phyloP scores from a whole-genome alignment of 2,113 vertebrate species.

The Fregetta grallaria region DNA sequence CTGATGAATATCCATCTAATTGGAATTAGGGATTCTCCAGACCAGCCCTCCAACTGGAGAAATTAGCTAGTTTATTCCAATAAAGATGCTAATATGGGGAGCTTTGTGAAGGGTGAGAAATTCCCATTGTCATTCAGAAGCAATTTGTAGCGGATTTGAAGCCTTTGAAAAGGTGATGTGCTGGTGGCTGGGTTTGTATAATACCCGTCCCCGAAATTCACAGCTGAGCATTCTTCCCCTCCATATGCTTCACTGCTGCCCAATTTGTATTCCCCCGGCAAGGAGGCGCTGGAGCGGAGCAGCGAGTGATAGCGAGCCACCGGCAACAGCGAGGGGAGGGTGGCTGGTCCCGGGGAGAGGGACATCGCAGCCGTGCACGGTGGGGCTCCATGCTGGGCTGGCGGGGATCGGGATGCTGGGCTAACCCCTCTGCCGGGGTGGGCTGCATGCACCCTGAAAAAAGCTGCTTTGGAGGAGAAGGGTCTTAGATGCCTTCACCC shows the following conservation, averaged over 20 bases:
- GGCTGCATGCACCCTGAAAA: background rate
- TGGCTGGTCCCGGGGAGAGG: background rate
- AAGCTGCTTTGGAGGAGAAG: background rate
- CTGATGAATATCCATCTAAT: constrained; percentile 19
- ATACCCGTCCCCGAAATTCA: constrained; percentile 2
- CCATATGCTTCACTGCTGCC: background rate
- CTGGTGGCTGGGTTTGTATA: constrained; percentile 33
- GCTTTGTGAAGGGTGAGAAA: constrained; percentile 20
- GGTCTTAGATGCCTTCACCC: background rate
- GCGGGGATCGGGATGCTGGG: background rate
- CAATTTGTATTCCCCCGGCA: constrained; percentile 31
- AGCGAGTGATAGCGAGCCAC: fast-evolving
- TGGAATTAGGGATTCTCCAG: constrained; percentile 1
- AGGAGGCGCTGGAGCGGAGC: background rate
- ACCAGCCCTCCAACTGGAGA: background rate
- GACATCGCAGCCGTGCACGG: background rate
- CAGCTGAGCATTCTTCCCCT: constrained; percentile 42
- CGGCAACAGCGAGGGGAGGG: background rate
- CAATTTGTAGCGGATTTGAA: constrained; percentile 52
- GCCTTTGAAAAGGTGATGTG: constrained; percentile 50
- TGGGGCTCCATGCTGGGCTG: background rate
- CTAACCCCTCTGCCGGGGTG: background rate
- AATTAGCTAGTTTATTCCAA: constrained; percentile 44
- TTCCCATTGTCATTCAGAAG: constrained; percentile 50
- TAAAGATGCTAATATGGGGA: constrained; percentile 40